phyloP scores from a whole-genome alignment of 2,113 vertebrate species.

The Lagenorhynchus albirostris region DNA sequence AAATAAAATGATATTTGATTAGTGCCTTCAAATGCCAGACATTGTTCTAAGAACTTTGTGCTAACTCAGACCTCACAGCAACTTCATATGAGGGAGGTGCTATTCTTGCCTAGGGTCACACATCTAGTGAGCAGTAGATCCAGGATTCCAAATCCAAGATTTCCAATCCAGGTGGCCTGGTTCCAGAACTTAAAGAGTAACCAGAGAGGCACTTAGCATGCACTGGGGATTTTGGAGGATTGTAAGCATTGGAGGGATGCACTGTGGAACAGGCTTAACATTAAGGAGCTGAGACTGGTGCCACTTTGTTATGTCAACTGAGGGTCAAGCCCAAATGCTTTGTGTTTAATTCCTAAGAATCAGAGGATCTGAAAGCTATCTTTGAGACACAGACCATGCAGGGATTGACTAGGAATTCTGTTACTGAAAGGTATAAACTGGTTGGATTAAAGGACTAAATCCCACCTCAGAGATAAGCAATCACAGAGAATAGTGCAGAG shows the following conservation, averaged over 20 bases:
- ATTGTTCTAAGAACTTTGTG: not conserved
- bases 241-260: accelerated
- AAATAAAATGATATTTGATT: not conserved
- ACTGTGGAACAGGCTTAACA: not conserved
- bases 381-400: not conserved
- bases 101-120: not conserved
- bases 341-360: not conserved
- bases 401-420: not conserved
- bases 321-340: not conserved
- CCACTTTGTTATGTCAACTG: not conserved
- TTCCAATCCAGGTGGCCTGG: not conserved
- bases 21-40: not conserved
- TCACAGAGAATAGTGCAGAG: not conserved
- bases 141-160: not conserved
- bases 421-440: not conserved
- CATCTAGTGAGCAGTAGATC: not conserved
- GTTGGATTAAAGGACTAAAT: conserved; percentile 9
- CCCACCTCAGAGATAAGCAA: not conserved
- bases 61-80: not conserved
- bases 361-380: not conserved
- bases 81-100: not conserved
- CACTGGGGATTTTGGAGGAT: accelerated
- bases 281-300: not conserved
- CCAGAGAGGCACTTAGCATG: not conserved
- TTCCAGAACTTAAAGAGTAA: not conserved